A percentile compares a stretch with the other conserved stretches of the same genome.
These are phyloP conservation scores for Heteropelma amictum DNA, from an alignment of 2,888 invertebrate species.

Conservation along the genomic window DNA sequence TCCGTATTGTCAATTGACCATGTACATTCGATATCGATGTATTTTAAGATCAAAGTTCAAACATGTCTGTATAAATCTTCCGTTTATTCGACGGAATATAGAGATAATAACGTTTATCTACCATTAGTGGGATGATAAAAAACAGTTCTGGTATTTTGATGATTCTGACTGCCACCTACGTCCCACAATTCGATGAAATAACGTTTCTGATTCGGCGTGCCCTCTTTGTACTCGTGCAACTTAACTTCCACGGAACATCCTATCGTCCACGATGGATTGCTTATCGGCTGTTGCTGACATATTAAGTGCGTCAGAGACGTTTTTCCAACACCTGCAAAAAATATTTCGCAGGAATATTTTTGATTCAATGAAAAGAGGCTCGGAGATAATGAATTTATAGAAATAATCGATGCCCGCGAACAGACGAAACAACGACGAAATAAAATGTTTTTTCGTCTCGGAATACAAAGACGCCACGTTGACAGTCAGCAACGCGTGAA, in stretches of 20 bases:
- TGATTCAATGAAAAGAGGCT: too few relatives aligned
- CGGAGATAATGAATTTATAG: too few relatives aligned
- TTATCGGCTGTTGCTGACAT: conserved; percentile 90
- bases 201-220: conserved; percentile 92
- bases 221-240: conserved; percentile 96
- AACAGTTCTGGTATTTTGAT: conserved; percentile 94
- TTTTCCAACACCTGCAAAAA: conserved; percentile 93
- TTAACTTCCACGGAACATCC: conserved; percentile 98
- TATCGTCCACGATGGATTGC: conserved; percentile 95
- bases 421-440: background rate
- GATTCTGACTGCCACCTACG: conserved; percentile 95
- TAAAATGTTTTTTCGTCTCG: conserved; percentile 40
- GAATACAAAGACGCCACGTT: background rate
- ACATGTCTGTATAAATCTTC: too few relatives aligned
- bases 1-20: too few relatives aligned
- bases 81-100: too few relatives aligned
- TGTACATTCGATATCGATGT: too few relatives aligned
- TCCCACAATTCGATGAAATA: conserved; percentile 98
- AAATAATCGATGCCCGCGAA: background rate
- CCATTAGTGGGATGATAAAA: conserved; percentile 97
- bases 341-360: conserved; percentile 40
- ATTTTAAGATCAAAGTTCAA: too few relatives aligned
- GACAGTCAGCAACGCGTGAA: background rate
- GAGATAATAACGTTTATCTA: conserved; percentile 67
- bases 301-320: conserved; percentile 95